phyloP scores from a whole-genome alignment of 2,888 invertebrate species.

The Pristionchus entomophagus region DNA sequence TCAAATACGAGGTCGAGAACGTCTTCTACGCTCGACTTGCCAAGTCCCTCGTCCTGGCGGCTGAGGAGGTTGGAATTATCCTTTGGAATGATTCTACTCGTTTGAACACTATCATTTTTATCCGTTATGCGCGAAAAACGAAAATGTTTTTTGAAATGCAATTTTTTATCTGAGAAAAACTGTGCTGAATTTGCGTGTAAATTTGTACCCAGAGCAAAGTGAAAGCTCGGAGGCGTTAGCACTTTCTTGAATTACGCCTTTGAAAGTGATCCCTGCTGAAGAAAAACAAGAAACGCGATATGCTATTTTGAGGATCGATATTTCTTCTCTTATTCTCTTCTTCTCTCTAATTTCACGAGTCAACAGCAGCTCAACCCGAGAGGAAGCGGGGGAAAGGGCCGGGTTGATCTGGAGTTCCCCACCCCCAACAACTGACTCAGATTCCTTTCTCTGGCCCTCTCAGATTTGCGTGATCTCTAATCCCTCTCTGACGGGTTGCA shows the following conservation, averaged over 20 bases:
- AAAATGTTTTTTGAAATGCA: too few relatives aligned
- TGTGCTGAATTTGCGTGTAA: too few relatives aligned
- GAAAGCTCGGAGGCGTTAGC: not conserved
- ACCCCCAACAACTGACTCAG: not conserved
- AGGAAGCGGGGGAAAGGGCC: not conserved
- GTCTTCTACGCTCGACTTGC: slow-evolving; percentile 74
- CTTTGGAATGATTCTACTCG: too few relatives aligned
- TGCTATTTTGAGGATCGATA: not conserved
- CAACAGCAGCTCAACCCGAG: slow-evolving; percentile 26
- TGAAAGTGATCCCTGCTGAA: not conserved
- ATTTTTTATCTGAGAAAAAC: too few relatives aligned
- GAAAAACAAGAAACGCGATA: not conserved
- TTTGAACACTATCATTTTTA: too few relatives aligned
- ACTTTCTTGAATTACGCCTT: not conserved
- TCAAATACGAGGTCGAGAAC: slow-evolving; percentile 75
- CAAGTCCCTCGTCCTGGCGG: slow-evolving; percentile 73
- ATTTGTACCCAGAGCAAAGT: too few relatives aligned
- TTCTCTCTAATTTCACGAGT: not conserved
- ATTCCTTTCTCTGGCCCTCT: slow-evolving; percentile 31
- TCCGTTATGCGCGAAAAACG: too few relatives aligned
- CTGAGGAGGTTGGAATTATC: slow-evolving; percentile 69
- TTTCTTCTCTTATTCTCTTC: not conserved
- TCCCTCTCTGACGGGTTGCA: not conserved
- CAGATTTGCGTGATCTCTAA: not conserved
- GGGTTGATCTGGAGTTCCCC: slow-evolving; percentile 25